These are phyloP conservation scores for Omphaloscelis lunosa DNA, from an alignment of 2,888 invertebrate species.

Conservation along the genomic window DNA sequence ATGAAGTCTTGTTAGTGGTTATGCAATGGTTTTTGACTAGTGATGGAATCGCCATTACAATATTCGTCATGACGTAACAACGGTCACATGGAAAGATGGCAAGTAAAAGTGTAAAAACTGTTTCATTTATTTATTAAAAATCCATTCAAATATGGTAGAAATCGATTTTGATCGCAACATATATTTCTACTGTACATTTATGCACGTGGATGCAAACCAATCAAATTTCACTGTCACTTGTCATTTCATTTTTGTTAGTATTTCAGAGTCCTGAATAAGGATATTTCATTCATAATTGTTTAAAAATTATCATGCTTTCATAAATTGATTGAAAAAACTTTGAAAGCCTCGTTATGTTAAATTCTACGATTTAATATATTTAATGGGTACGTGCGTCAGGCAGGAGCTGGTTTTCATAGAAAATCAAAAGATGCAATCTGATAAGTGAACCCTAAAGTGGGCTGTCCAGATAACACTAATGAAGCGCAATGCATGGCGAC, in stretches of 20 bases:
- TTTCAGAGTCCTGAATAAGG: background rate
- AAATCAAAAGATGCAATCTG: constrained; percentile 18
- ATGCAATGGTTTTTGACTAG: constrained; percentile 22
- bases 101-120: background rate
- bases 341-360: constrained; percentile 14
- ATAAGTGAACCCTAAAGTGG: too few species aligned
- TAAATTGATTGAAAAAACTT: background rate
- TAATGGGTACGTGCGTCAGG: background rate
- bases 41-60: background rate
- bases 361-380: constrained; percentile 21
- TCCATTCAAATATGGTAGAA: background rate
- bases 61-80: background rate
- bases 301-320: background rate
- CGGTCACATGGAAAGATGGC: background rate
- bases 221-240: background rate
- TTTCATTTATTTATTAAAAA: background rate
- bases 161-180: constrained; percentile 26
- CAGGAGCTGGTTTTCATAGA: constrained; percentile 15
- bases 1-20: background rate
- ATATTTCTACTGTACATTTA: constrained; percentile 1
- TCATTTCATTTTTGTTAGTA: background rate
- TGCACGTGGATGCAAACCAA: background rate
- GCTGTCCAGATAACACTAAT: background rate
- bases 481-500: background rate
- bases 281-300: background rate